These are phyloP conservation scores for Pelecanus crispus DNA, from an alignment of 2,113 vertebrate genomes.

Conservation along the genomic window DNA sequence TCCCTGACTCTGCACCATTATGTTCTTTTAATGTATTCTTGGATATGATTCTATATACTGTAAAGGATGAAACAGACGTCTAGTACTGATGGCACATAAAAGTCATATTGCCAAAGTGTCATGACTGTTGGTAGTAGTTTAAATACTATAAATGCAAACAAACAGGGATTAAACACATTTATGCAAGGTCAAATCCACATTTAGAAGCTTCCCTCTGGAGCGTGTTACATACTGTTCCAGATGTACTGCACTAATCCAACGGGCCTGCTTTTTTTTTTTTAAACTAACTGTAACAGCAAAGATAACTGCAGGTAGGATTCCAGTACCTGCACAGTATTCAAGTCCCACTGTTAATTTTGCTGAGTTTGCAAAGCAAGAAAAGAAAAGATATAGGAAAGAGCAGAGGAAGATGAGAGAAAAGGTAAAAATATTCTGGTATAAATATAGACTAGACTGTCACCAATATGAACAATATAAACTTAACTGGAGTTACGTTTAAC, in stretches of 20 bases:
- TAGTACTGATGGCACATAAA: neutral
- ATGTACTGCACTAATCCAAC: neutral
- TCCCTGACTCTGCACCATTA: neutral
- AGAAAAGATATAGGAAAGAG: neutral
- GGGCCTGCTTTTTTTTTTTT: neutral
- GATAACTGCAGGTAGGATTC: neutral
- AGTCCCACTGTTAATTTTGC: neutral
- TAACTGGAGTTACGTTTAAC: neutral
- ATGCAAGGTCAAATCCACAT: constrained; percentile 24
- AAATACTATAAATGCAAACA: constrained; percentile 19
- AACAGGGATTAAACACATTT: constrained; percentile 10
- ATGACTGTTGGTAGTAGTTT: neutral
- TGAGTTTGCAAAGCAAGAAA: neutral
- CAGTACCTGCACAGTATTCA: neutral
- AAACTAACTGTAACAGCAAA: neutral
- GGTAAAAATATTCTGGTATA: neutral
- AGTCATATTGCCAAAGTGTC: neutral
- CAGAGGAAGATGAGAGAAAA: neutral
- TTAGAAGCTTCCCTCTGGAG: neutral
- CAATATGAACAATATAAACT: neutral
- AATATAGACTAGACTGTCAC: neutral
- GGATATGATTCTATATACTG: neutral
- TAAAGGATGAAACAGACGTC: constrained; percentile 30
- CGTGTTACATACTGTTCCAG: neutral
- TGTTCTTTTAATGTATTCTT: neutral